These are phyloP conservation scores for Planococcus citri DNA, from an alignment of 1,140 invertebrate species.

Conservation along the genomic window DNA sequence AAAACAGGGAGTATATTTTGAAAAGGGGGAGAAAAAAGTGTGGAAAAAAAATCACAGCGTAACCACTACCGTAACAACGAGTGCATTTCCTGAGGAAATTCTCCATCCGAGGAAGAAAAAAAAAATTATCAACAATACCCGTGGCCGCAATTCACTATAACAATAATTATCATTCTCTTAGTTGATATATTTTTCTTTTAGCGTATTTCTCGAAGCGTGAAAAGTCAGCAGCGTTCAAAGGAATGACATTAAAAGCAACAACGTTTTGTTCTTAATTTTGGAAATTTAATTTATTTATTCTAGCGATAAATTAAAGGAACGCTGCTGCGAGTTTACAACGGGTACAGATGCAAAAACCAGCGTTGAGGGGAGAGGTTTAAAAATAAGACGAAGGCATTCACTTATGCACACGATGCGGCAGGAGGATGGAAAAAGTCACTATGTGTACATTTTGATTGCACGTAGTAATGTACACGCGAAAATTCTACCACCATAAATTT, in stretches of 20 bases:
- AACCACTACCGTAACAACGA: background rate
- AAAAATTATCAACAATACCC: background rate
- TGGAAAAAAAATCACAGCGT: background rate
- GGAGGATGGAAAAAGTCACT: too few relatives aligned
- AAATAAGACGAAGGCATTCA: background rate
- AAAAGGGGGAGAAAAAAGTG: too few relatives aligned
- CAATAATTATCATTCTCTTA: background rate
- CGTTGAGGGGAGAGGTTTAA: background rate
- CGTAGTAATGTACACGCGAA: background rate
- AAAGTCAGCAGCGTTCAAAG: background rate
- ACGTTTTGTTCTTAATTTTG: conserved; percentile 5
- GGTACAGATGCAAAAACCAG: too few relatives aligned
- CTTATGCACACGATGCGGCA: too few relatives aligned
- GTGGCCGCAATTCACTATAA: background rate
- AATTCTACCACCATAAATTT: background rate
- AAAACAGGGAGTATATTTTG: too few relatives aligned
- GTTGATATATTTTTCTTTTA: background rate
- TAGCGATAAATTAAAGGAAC: background rate
- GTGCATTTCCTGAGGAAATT: background rate
- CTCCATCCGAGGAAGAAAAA: background rate
- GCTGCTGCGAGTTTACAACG: background rate
- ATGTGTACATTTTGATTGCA: background rate
- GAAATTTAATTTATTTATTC: conserved; percentile 4
- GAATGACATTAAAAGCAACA: background rate
- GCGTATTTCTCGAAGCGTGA: conserved; percentile 6